A percentile compares a stretch with the other conserved stretches of the same genome.
phyloP scores from a whole-genome alignment of 2,113 vertebrate species.

The Barbus barbus region DNA sequence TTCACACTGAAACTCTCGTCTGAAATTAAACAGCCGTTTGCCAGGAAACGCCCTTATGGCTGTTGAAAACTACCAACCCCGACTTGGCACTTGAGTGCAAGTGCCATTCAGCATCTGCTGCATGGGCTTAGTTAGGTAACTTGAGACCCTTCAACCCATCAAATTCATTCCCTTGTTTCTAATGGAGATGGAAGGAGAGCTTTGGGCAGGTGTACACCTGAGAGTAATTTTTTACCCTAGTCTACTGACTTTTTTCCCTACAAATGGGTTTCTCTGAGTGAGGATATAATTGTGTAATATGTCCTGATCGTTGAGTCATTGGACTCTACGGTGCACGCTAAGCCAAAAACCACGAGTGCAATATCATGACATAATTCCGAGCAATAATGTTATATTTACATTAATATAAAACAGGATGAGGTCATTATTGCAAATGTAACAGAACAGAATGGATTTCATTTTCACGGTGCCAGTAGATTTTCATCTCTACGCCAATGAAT shows the following conservation, averaged over 20 bases:
- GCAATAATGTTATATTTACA: slow-evolving; percentile 28
- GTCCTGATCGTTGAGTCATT: slow-evolving; percentile 17
- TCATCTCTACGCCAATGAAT: background rate
- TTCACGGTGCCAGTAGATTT: background rate
- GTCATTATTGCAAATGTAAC: slow-evolving; percentile 5
- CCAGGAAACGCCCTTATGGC: slow-evolving; percentile 53
- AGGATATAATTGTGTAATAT: slow-evolving; percentile 34
- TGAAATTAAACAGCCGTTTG: slow-evolving; percentile 54
- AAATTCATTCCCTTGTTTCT: slow-evolving; percentile 44
- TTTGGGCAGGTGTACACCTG: slow-evolving; percentile 51
- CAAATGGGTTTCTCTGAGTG: slow-evolving; percentile 30
- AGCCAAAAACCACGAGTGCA: background rate
- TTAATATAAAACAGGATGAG: slow-evolving; percentile 27
- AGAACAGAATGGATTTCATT: background rate
- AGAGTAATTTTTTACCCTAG: slow-evolving; percentile 45
- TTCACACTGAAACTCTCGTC: slow-evolving; percentile 37
- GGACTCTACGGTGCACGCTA: background rate
- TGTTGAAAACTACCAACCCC: slow-evolving; percentile 44
- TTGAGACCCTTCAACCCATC: slow-evolving; percentile 48
- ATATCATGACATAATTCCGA: slow-evolving; percentile 1
- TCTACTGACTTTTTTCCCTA: slow-evolving; percentile 41
- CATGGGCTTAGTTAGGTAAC: slow-evolving; percentile 46
- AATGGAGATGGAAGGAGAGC: slow-evolving; percentile 52
- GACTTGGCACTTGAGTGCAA: slow-evolving; percentile 43
- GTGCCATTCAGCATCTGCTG: slow-evolving; percentile 57